These are phyloP conservation scores for Lepidurus apus DNA, from an alignment of 1,140 invertebrate species.

Conservation along the genomic window DNA sequence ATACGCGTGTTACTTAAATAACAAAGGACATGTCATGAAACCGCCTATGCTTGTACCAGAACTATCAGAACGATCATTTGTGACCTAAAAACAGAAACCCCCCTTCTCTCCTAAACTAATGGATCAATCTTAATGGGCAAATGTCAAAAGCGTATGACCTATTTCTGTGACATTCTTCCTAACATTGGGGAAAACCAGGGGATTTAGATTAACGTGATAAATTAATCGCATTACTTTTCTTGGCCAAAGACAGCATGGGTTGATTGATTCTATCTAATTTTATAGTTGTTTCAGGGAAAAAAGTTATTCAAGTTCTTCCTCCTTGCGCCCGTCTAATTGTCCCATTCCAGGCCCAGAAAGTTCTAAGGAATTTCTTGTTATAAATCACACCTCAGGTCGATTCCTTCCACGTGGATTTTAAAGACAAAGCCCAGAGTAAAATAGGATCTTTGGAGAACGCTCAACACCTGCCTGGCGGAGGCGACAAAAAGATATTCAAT, in stretches of 20 bases:
- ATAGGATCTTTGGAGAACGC: slow-evolving; percentile 89
- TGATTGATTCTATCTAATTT: no score
- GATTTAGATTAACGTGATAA: no score
- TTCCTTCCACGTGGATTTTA: slow-evolving; percentile 68
- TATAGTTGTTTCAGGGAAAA: no score
- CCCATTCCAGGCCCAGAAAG: no score
- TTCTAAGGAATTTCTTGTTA: background rate
- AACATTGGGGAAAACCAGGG: no score
- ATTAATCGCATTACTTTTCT: no score
- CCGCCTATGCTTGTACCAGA: background rate
- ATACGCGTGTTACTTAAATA: background rate
- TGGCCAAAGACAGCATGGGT: no score
- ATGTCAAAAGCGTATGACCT: no score
- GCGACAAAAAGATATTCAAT: slow-evolving; percentile 83
- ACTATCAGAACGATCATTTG: slow-evolving; percentile 1
- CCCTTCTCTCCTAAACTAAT: background rate
- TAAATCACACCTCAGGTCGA: slow-evolving; percentile 64
- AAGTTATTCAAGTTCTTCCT: no score
- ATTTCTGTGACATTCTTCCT: no score
- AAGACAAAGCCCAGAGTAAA: slow-evolving; percentile 74
- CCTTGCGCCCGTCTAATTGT: no score
- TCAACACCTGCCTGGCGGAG: slow-evolving; percentile 87
- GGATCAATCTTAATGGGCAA: background rate
- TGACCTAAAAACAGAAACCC: background rate
- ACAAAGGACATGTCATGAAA: background rate